Conservation (phyloP, 2,888 invertebrate species). For the Cephus pygmeus region DNA sequence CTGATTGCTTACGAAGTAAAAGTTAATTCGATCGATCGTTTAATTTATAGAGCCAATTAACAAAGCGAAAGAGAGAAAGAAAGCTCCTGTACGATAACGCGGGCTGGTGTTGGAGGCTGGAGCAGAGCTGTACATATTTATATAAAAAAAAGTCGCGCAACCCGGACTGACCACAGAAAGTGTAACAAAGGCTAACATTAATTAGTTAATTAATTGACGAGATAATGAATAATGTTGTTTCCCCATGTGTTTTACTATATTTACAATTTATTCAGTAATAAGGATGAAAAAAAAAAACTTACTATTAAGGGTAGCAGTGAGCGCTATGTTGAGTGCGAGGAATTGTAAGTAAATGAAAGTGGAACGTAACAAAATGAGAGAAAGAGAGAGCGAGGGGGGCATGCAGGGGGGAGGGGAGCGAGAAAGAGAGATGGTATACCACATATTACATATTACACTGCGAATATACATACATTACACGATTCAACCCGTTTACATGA, state of each 20-base stretch:
- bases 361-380: conserved; percentile 12
- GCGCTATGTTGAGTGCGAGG: conserved; percentile 45
- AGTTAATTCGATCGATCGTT: not conserved
- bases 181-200: conserved; percentile 51
- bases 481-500: not conserved
- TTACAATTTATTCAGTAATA: conserved; percentile 54
- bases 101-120: conserved; percentile 24
- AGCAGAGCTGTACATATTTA: conserved; percentile 48
- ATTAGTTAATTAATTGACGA: conserved; percentile 47
- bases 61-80: not conserved
- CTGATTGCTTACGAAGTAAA: not conserved
- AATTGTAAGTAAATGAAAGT: conserved; percentile 43
- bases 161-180: conserved; percentile 46
- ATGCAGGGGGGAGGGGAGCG: not conserved
- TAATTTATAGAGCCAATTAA: not conserved
- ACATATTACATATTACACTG: not conserved
- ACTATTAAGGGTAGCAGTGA: conserved; percentile 43
- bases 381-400: conserved; percentile 11
- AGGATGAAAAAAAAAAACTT: conserved; percentile 39
- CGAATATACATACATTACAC: not conserved
- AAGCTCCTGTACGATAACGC: not conserved
- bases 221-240: conserved; percentile 50
- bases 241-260: conserved; percentile 54
- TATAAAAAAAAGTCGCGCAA: conserved; percentile 43
- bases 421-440: conserved; percentile 15